These are phyloP conservation scores for Anastrepha ludens DNA, from an alignment of 1,140 invertebrate species.

Conservation along the genomic window DNA sequence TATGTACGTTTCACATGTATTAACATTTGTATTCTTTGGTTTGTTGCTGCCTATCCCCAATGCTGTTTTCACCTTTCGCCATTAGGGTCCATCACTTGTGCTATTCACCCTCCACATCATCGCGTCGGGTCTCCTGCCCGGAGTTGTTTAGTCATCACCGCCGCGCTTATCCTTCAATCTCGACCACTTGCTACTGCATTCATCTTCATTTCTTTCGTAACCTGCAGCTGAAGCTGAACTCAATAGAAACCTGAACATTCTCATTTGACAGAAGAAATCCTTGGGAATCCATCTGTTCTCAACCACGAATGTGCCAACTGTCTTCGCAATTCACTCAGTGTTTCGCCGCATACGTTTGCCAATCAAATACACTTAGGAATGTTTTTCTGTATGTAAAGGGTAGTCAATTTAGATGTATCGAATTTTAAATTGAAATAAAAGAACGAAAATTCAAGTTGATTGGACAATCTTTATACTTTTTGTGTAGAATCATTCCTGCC, in stretches of 20 bases:
- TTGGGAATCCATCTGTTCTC: conserved; percentile 19
- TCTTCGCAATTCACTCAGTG: conserved; percentile 46
- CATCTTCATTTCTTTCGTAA: conserved; percentile 42
- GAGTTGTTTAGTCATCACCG: conserved; percentile 33
- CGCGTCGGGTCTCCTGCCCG: background rate
- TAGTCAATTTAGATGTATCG: too few species aligned
- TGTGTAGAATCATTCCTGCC: too few species aligned
- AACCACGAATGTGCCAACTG: conserved; percentile 13
- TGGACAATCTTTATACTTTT: too few species aligned
- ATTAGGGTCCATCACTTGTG: background rate
- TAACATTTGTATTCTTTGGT: background rate
- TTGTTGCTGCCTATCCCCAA: background rate
- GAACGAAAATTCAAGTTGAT: too few species aligned
- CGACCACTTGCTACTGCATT: conserved; percentile 11
- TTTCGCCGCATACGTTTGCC: conserved; percentile 7
- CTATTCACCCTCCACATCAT: background rate
- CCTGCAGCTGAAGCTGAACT: background rate
- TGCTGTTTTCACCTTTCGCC: background rate
- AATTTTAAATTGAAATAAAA: too few species aligned
- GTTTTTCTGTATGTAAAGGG: background rate
- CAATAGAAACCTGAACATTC: background rate
- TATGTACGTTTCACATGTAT: background rate
- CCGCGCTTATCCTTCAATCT: conserved; percentile 4
- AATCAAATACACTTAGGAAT: background rate
- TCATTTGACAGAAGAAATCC: conserved; percentile 26